Conservation (phyloP, 2,888 invertebrate genomes). For the Pharmacophagus antenor region DNA sequence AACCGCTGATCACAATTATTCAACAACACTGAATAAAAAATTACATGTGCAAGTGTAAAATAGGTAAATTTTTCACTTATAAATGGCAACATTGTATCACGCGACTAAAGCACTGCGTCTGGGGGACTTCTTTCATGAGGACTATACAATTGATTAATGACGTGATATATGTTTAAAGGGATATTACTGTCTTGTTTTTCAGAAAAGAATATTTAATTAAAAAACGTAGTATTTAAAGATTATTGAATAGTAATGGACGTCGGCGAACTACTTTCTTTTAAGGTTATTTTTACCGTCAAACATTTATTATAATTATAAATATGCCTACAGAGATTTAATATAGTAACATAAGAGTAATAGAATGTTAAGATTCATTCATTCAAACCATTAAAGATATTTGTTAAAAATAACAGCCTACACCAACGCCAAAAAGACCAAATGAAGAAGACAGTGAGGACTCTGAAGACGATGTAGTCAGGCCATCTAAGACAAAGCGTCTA, state of each 20-base stretch:
- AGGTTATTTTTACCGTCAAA: constrained; percentile 48
- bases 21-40: no score
- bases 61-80: no score
- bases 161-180: neutral
- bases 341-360: neutral
- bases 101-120: no score
- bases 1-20: no score
- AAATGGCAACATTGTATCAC: no score
- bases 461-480: constrained; percentile 83
- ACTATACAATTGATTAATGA: no score
- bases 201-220: neutral
- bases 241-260: constrained; percentile 63
- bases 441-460: constrained; percentile 85
- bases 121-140: no score
- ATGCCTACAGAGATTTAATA: neutral
- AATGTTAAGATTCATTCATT: neutral
- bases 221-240: neutral
- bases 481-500: constrained; percentile 82
- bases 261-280: constrained; percentile 73
- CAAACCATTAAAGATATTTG: neutral
- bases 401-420: constrained; percentile 84
- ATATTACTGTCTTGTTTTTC: neutral
- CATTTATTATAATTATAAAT: neutral
- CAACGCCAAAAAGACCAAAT: constrained; percentile 87
- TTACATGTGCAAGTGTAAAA: no score